These are phyloP conservation scores for Hippasteria phrygiana DNA, from an alignment of 53 echinoderm and acorn worm genomes.

Conservation along the genomic window DNA sequence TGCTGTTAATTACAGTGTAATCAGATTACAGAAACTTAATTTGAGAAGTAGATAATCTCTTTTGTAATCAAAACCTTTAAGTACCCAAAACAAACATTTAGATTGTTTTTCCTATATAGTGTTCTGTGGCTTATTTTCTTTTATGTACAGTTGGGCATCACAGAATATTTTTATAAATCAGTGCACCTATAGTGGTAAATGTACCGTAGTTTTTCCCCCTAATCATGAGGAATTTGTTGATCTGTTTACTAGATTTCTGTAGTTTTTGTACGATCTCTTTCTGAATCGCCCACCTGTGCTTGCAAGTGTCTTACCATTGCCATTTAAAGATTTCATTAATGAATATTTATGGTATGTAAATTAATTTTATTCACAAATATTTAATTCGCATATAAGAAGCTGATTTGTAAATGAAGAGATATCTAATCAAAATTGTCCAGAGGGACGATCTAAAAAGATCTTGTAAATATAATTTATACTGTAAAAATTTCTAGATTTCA, in stretches of 20 bases:
- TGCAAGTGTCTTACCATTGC: slow-evolving; percentile 18
- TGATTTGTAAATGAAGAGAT: not conserved
- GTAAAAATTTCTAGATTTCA: not conserved
- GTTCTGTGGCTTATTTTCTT: no score
- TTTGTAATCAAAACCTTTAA: no score
- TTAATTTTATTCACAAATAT: not conserved
- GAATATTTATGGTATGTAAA: slow-evolving; percentile 4
- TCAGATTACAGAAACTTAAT: not conserved
- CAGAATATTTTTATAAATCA: no score
- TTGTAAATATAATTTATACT: not conserved
- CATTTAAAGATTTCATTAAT: not conserved
- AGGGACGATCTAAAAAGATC: not conserved
- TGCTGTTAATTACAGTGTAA: not conserved
- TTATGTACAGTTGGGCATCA: no score
- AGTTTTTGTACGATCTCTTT: not conserved
- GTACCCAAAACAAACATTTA: no score
- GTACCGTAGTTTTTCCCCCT: no score
- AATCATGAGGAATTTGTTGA: no score
- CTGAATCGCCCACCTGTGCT: not conserved
- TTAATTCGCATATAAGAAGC: not conserved
- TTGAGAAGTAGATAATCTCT: not conserved
- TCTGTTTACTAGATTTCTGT: no score
- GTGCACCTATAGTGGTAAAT: no score
- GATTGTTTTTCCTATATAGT: no score
- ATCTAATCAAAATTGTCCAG: not conserved